Conservation (phyloP, 2,797 vertebrate species). For the Malacoctenus gilli region DNA sequence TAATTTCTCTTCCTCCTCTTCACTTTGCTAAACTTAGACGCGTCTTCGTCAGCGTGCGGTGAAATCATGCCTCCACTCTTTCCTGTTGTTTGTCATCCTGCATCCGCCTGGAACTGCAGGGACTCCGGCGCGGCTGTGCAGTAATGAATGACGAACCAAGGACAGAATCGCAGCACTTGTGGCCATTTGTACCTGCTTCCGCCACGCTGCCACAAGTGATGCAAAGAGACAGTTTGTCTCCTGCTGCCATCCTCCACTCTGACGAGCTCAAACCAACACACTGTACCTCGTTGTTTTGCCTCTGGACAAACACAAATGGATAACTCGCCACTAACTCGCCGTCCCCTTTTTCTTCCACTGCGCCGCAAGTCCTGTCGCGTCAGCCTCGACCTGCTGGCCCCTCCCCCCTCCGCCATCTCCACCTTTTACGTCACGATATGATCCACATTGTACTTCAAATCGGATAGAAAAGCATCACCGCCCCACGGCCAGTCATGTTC, state of each 20-base stretch:
- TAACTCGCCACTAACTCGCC: constrained; percentile 10
- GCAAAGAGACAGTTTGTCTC: not conserved
- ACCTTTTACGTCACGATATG: too few species aligned
- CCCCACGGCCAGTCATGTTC: too few species aligned
- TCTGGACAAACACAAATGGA: constrained; percentile 28
- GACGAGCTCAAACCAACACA: constrained; percentile 41
- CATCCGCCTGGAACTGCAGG: constrained; percentile 38
- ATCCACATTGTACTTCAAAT: too few species aligned
- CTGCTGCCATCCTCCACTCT: constrained; percentile 24
- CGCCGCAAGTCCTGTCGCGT: constrained; percentile 37
- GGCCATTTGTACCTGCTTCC: constrained; percentile 25
- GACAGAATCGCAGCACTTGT: constrained; percentile 45
- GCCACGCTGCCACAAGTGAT: constrained; percentile 1
- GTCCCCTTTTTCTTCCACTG: not conserved
- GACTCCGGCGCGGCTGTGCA: constrained; percentile 20
- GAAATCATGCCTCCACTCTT: constrained; percentile 38
- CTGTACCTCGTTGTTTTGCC: constrained; percentile 40
- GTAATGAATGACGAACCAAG: constrained; percentile 66
- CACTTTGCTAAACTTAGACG: constrained; percentile 67
- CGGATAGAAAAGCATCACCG: too few species aligned
- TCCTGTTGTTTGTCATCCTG: constrained; percentile 44
- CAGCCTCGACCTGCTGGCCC: constrained; percentile 34
- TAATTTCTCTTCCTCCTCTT: constrained; percentile 65
- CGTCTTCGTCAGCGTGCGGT: constrained; percentile 53
- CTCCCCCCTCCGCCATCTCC: too few species aligned